Evolutionary conservation across 92 coral and sea anemone species (phyloP).

Genomic region (Phenganax subtilis): DNA sequence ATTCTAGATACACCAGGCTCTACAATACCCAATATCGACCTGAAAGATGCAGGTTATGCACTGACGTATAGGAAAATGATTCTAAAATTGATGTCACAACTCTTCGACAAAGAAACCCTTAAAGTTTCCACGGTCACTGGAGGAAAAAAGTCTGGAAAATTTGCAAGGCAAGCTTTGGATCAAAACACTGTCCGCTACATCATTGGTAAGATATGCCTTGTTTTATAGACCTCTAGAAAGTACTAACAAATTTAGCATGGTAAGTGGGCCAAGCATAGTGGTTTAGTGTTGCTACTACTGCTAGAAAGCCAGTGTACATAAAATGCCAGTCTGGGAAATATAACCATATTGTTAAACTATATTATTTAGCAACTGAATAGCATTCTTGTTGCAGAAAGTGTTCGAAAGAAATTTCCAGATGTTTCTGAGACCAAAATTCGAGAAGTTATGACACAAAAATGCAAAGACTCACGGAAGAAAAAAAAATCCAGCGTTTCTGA

Average conservation of each 20-base stretch:
- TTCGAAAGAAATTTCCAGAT: background rate
- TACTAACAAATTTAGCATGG: too few species aligned
- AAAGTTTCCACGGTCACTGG: constrained; percentile 19
- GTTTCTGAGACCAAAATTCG: background rate
- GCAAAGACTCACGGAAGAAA: background rate
- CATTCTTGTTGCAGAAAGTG: background rate
- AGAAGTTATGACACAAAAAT: background rate
- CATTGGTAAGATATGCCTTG: constrained; percentile 1
- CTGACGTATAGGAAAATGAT: constrained; percentile 17
- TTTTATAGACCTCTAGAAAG: background rate
- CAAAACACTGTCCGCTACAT: background rate
- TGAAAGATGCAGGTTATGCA: background rate
- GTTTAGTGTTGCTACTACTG: too few species aligned
- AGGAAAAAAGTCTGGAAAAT: background rate
- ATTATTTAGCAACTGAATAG: background rate
- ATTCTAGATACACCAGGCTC: background rate
- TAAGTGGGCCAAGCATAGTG: too few species aligned
- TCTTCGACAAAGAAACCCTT: constrained; percentile 15
- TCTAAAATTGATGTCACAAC: background rate
- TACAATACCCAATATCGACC: background rate
- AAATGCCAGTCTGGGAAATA: background rate
- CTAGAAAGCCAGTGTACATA: too few species aligned
- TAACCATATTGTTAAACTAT: background rate
- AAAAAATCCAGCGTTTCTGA: background rate
- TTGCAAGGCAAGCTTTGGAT: background rate